Evolutionary conservation across 2,888 invertebrate species (phyloP).

Genomic region (Scelioninae gen. 2): DNA sequence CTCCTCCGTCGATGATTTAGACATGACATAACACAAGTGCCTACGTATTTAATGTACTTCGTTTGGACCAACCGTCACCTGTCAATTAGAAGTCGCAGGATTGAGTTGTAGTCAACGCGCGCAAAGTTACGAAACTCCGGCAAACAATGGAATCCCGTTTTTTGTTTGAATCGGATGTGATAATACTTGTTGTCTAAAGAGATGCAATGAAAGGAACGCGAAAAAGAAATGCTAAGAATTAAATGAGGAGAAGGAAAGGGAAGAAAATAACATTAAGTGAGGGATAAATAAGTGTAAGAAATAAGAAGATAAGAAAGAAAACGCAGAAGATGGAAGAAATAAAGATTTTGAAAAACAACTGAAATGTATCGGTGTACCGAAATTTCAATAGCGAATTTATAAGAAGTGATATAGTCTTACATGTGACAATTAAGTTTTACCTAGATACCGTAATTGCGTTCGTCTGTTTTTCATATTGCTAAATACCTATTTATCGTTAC

Average conservation of each 20-base stretch:
- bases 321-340: slow-evolving; percentile 9
- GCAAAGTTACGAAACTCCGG: slow-evolving; percentile 17
- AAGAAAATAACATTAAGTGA: too few species aligned
- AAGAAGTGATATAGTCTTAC: slow-evolving; percentile 47
- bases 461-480: slow-evolving; percentile 54
- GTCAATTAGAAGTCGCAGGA: slow-evolving; percentile 53
- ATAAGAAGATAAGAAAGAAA: too few species aligned
- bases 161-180: slow-evolving; percentile 45
- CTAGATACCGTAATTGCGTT: slow-evolving; percentile 52
- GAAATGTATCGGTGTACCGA: slow-evolving; percentile 40
- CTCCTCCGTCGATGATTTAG: slow-evolving; percentile 68
- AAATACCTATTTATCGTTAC: slow-evolving; percentile 57
- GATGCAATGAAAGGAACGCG: slow-evolving; percentile 6
- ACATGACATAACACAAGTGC: slow-evolving; percentile 74
- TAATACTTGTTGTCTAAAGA: slow-evolving; percentile 53
- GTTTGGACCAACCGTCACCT: slow-evolving; percentile 73
- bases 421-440: slow-evolving; percentile 42
- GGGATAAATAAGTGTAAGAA: too few species aligned
- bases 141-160: slow-evolving; percentile 46
- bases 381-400: slow-evolving; percentile 54
- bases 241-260: too few species aligned
- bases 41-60: slow-evolving; percentile 74
- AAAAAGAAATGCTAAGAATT: slow-evolving; percentile 12
- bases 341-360: slow-evolving; percentile 11
- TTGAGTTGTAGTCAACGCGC: slow-evolving; percentile 51